Conservation (phyloP, 2,113 vertebrate genomes). For the Zapus hudsonius region DNA sequence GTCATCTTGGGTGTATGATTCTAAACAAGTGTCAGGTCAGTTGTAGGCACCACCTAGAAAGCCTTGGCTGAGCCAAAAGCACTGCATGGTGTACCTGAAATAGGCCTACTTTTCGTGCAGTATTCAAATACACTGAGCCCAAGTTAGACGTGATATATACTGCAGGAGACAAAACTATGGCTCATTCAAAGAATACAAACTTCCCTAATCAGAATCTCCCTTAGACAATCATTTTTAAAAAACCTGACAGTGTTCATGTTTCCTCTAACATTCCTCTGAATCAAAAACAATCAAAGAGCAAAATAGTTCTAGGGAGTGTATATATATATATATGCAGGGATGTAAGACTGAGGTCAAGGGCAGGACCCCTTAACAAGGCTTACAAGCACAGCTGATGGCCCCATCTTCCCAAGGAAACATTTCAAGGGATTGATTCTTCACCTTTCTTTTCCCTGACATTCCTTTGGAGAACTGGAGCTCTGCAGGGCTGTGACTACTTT, state of each 20-base stretch:
- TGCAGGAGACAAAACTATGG: not conserved
- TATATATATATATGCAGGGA: not conserved
- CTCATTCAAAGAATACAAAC: not conserved
- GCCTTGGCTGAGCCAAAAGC: not conserved
- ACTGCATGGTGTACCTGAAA: not conserved
- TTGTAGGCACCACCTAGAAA: not conserved
- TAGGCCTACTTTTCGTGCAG: not conserved
- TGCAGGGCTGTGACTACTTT: too few species aligned
- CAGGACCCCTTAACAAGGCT: not conserved
- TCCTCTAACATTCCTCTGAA: slow-evolving; percentile 12
- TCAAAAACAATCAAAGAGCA: slow-evolving; percentile 37
- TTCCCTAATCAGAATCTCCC: slow-evolving; percentile 9
- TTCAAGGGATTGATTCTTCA: not conserved
- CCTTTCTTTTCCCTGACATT: not conserved
- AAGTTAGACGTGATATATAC: not conserved
- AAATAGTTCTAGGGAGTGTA: slow-evolving; percentile 26
- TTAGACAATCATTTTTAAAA: not conserved
- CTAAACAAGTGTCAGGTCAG: not conserved
- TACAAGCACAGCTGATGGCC: not conserved
- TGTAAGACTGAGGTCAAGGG: not conserved
- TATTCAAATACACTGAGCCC: not conserved
- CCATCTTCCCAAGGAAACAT: not conserved
- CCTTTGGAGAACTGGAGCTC: not conserved
- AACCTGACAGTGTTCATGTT: slow-evolving; percentile 28
- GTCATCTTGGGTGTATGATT: not conserved